Conservation (phyloP, 2,888 invertebrate species). For the Sesia bembeciformis region DNA sequence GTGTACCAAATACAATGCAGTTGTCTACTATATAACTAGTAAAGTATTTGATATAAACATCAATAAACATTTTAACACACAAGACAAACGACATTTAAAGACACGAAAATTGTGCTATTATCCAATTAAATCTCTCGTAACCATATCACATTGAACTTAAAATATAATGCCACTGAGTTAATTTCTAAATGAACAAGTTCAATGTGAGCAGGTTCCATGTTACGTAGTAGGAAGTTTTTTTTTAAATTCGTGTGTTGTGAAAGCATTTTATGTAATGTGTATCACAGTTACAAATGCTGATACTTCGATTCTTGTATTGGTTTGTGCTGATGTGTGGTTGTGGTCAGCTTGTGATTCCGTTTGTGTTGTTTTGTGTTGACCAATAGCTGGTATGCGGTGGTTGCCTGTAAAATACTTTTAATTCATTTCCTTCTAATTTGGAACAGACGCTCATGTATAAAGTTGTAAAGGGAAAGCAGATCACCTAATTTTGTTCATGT, state of each 20-base stretch:
- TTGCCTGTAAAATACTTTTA: conserved; percentile 49
- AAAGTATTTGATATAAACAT: neutral
- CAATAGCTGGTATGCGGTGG: conserved; percentile 42
- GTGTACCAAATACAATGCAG: neutral
- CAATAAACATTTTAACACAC: conserved; percentile 10
- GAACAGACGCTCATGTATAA: neutral
- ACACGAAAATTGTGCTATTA: neutral
- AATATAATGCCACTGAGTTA: neutral
- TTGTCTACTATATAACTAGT: neutral
- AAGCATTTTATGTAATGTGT: conserved; percentile 31
- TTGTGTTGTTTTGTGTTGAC: conserved; percentile 45
- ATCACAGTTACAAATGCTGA: conserved; percentile 49
- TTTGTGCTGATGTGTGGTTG: conserved; percentile 37
- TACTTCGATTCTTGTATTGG: conserved; percentile 27
- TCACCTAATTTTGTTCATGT: too few species aligned
- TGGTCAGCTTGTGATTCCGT: conserved; percentile 3
- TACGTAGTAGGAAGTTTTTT: neutral
- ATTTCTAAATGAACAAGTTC: neutral
- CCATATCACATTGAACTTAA: neutral
- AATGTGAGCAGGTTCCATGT: neutral
- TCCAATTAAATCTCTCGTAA: neutral
- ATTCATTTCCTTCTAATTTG: neutral
- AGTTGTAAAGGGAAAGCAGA: too few species aligned
- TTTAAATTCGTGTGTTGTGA: conserved; percentile 17
- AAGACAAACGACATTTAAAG: conserved; percentile 13